Evolutionary conservation across 64 coral and sea anemone genomes (phyloP).

Genomic region (Montipora cactus): DNA sequence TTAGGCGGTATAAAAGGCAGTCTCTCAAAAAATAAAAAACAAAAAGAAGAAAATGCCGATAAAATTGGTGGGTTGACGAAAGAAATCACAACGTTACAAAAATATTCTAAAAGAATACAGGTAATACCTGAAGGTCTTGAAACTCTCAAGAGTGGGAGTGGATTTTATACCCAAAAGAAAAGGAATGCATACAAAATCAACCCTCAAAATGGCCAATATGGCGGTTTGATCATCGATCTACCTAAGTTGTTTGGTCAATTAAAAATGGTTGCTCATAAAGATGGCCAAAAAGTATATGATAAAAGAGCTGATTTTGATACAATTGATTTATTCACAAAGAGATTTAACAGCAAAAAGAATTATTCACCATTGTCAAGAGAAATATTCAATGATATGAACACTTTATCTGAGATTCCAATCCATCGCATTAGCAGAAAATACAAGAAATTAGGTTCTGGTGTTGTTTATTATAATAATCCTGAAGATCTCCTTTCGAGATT

Average conservation of each 20-base stretch:
- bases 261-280: too few relatives aligned
- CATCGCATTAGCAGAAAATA: constrained; percentile 23
- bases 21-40: background rate
- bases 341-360: too few relatives aligned
- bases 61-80: background rate
- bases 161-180: constrained; percentile 53
- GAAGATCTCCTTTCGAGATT: too few relatives aligned
- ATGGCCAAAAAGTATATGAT: too few relatives aligned
- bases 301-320: too few relatives aligned
- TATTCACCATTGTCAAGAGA: too few relatives aligned
- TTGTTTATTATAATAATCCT: too few relatives aligned
- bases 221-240: too few relatives aligned
- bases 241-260: too few relatives aligned
- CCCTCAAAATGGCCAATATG: background rate
- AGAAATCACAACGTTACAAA: background rate
- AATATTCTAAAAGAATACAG: background rate
- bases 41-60: constrained; percentile 2
- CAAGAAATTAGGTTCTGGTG: background rate
- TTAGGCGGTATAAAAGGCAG: background rate
- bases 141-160: background rate
- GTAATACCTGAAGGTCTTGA: background rate
- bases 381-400: too few relatives aligned
- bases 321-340: too few relatives aligned
- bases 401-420: too few relatives aligned
- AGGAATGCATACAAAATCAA: constrained; percentile 64